A percentile compares a stretch with the other conserved stretches of the same genome.
Evolutionary conservation across 2,888 invertebrate genomes (phyloP).

Genomic region (Drosophila borborema): DNA sequence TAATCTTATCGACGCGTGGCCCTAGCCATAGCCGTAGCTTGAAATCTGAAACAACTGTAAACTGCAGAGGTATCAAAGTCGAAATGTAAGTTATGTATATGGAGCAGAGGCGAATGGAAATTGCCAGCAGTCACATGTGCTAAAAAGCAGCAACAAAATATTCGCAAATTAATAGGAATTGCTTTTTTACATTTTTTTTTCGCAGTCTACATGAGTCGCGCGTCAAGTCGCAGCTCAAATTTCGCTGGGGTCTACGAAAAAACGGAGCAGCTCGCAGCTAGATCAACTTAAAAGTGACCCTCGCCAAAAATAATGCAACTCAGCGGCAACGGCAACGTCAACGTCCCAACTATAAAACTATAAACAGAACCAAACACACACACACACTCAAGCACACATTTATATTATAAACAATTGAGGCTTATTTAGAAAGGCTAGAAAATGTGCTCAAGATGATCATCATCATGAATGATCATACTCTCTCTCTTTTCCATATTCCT

Average conservation of each 20-base stretch:
- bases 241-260: conserved; percentile 59
- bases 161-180: conserved; percentile 59
- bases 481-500: conserved; percentile 19
- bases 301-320: conserved; percentile 73
- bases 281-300: conserved; percentile 47
- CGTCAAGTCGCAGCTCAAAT: conserved; percentile 53
- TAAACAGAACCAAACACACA: conserved; percentile 21
- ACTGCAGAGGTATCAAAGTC: conserved; percentile 41
- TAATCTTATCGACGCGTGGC: conserved; percentile 56
- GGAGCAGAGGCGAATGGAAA: conserved; percentile 41
- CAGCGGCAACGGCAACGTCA: conserved; percentile 48
- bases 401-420: conserved; percentile 70
- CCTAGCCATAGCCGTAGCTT: conserved; percentile 15
- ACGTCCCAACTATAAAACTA: conserved; percentile 43
- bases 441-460: conserved; percentile 20
- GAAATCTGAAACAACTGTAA: conserved; percentile 47
- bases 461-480: conserved; percentile 3
- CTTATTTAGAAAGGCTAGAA: conserved; percentile 66
- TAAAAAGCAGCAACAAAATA: conserved; percentile 43
- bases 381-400: conserved; percentile 3
- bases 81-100: conserved; percentile 20
- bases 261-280: conserved; percentile 41
- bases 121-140: conserved; percentile 44
- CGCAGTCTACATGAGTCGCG: conserved; percentile 51
- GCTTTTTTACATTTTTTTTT: conserved; percentile 14